Evolutionary conservation across 1,140 invertebrate genomes (phyloP), one percentile per base, ranked within the genome.

Genomic region (Pseudomyrmex sp.): DNA sequence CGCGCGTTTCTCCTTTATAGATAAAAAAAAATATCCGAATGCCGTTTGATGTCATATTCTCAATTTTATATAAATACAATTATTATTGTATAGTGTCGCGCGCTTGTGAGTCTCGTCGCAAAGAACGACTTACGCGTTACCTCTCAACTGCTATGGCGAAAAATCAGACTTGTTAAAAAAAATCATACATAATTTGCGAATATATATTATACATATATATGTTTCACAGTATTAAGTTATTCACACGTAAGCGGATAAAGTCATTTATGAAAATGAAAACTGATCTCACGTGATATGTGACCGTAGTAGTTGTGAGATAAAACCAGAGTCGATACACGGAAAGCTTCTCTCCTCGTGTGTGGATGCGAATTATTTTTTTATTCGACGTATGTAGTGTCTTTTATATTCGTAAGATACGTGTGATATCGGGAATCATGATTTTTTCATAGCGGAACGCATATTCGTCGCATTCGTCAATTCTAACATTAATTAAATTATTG

Each of bases 351-450:
- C 35, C 35, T 35, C 5, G 35, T 35, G 35, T 15, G 20, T 66
- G 52, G 9, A 59, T 9, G 23, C 5, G 13, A 65, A 20, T 15
- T 82, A 70, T 70, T 85, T 86, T 82, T 82, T 85, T 76, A 85
- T 70, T 82, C 83, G 54, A 74, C 1, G 26, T 63, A 44, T 48
- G 18, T 59, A 58, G 18, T 62, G 18, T 4, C 9, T 54, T 82
- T 68, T 85, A 35, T 82, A 68, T 86, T 86, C 73, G 10, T 54
- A 85, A 72, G 48, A 73, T 65, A 69, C 46, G 2, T 23, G n/a
- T 12, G 54, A 68, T 15, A 46, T 50, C 15, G 46, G 58, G 20
- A 50, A 9, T 35, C 10, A 46, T 7, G 20, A 58, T 69, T 76
- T 65, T 20, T 69, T 13, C 18, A 52, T 70, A 23, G 23, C 59